A percentile compares a stretch with the other conserved stretches of the same genome.
phyloP scores from a whole-genome alignment of 2,888 invertebrate species.

The Yponomeuta cagnagella region DNA sequence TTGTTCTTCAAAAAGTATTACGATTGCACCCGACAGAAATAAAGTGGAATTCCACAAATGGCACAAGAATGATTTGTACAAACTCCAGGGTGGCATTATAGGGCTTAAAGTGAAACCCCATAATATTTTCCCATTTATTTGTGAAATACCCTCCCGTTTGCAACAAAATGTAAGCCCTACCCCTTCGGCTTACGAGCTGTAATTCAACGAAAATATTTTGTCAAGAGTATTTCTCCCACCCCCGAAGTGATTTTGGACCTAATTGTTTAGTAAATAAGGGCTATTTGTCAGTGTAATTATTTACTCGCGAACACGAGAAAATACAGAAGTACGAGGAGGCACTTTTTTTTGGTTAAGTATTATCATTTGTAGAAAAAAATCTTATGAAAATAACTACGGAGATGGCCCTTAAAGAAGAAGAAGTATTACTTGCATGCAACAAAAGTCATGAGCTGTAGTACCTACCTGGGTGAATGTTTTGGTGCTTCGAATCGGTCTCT shows the following conservation, averaged over 20 bases:
- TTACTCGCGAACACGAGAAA: neutral
- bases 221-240: neutral
- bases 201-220: neutral
- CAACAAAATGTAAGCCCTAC: neutral
- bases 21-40: slow-evolving; percentile 17
- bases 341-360: neutral
- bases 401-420: too few species aligned
- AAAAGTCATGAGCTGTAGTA: too few species aligned
- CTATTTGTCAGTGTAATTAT: neutral
- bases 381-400: too few species aligned
- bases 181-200: neutral
- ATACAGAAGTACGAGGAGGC: neutral
- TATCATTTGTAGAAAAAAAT: too few species aligned
- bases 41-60: slow-evolving; percentile 9
- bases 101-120: neutral
- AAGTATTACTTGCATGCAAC: too few species aligned
- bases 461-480: too few species aligned
- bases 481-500: too few species aligned
- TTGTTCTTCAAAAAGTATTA: too few species aligned
- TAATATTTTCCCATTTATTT: slow-evolving; percentile 3
- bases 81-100: neutral
- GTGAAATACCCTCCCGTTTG: neutral
- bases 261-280: slow-evolving; percentile 3
- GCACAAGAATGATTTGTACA: neutral
- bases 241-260: neutral